Base-by-base conservation (phyloP, 2,888 invertebrate genomes). In the Hemicrepidius hirtus region DNA sequence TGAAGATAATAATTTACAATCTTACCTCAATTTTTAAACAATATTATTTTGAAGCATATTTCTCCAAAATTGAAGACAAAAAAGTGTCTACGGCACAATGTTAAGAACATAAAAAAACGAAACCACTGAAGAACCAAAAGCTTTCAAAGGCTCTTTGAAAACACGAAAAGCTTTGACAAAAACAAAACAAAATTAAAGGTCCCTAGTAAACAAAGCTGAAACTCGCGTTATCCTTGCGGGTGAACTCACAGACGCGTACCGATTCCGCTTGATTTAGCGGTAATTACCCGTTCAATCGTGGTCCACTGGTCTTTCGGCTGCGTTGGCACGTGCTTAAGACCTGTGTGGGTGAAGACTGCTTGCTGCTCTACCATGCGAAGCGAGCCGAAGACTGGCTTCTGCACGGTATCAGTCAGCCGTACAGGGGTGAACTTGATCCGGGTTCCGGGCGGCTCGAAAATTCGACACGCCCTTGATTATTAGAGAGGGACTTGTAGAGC, bases 371-470 rank as follows among this genome's bases (percentile, higher is more conserved):
- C 84, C 84, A 85, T 83, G 82, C 85, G 84, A 83, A 84, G 85
- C 83, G 81, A 82, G 80, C 84, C 85, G 82, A 83, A 84, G 85
- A 86, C 85, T 86, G 85, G 85, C 85, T 84, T 83, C 83, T 81
- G 80, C 84, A 79, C 83, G 84, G 84, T 82, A 84, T 85, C 86
- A 86, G 81, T 85, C 83, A 84, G 84, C 83, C 82, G 85, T 85
- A 84, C 84, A 85, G 84, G 85, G 86, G 85, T 85, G 86, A 71
- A 85, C 84, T 85, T 85, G 82, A 84, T 84, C 84, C 80, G 82
- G 84, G 82, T 83, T 82, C 81, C 82, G 83, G 84, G 81, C 83
- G 81, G 73, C 77, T 69, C 75, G 35, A 62, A 53, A 62, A 53
- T 40, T 62, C 65, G 66, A 66, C 71, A 69, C 76, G 76, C 78